Conservation (phyloP, 2,797 vertebrate genomes). For the Urocyon cinereoargenteus region DNA sequence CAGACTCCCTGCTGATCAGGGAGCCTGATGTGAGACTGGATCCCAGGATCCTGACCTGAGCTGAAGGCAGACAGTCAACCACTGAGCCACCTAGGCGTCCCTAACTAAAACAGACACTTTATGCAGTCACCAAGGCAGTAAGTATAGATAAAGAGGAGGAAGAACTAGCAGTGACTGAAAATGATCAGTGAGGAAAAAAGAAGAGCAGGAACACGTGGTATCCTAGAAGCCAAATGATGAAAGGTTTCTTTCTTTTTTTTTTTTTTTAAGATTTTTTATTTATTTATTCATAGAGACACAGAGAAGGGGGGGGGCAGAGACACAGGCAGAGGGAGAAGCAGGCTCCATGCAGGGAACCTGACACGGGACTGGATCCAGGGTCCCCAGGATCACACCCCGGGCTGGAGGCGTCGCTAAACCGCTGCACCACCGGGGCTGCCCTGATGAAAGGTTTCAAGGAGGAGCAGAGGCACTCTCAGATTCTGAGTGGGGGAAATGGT, state of each 20-base stretch:
- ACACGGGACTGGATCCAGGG: too few species aligned
- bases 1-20: neutral
- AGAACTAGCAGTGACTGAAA: neutral
- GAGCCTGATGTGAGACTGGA: neutral
- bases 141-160: conserved; percentile 8
- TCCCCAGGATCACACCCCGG: too few species aligned
- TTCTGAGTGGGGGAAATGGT: neutral
- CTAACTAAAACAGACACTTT: neutral
- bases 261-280: too few species aligned
- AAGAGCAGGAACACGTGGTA: neutral
- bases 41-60: neutral
- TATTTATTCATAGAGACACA: too few species aligned
- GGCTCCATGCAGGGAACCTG: too few species aligned
- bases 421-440: too few species aligned
- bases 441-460: neutral
- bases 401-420: too few species aligned
- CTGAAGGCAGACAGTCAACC: neutral
- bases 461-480: neutral
- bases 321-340: too few species aligned
- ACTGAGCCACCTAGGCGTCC: neutral
- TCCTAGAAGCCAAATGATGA: conserved; percentile 21
- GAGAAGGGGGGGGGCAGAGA: too few species aligned
- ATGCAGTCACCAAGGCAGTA: neutral
- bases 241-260: too few species aligned
- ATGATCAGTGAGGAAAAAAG: neutral